Evolutionary conservation across 1,140 invertebrate genomes (phyloP), one percentile per base, ranked within the genome.

Genomic region (Cephus cinctus): DNA sequence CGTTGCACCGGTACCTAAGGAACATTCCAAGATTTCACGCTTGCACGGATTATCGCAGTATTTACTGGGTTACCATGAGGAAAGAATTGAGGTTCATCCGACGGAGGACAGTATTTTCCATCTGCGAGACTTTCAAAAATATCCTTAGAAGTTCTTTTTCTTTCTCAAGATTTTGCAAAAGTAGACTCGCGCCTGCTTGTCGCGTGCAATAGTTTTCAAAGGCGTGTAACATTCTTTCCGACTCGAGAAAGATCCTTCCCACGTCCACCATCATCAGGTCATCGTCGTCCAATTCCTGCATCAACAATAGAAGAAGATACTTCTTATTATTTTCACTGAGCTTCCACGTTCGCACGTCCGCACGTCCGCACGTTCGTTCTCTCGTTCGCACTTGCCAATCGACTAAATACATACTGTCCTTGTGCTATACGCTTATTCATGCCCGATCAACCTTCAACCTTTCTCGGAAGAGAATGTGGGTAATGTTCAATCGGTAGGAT

Each of bases 51-150:
- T 25, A 43, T 5, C 20, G 18, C n/a, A 18, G 22, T 8, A 6
- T 15, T 15, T 25, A 40, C 65, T n/a, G 6, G 19, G 73, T 79
- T 78, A 94, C 91, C 94, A 97, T 97, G 16, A 98, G 82, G 73
- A 98, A 98, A 5, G 94, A 96, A 73, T 96, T 94, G 12, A 98
- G 82, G 73, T 96, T 96, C 94, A 98, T 96, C 56, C 94, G 81
- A 55, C 94, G 80, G 47, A 98, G 76, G 23, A 95, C 86, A 1
- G 89, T 84, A 66, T 98, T 97, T 70, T 98, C 94, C 89, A 96
- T 95, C 77, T 97, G 95, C 1, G 93, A 96, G 12, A 96, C 95
- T 67, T 90, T 86, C 6, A 98, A 78, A 69, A 98, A 98, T 72
- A 97, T 95, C 64, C 93, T 80, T 20, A 98, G 77, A 19, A 98